phyloP scores from a whole-genome alignment of 1,140 invertebrate species.

The Cydia amplana region DNA sequence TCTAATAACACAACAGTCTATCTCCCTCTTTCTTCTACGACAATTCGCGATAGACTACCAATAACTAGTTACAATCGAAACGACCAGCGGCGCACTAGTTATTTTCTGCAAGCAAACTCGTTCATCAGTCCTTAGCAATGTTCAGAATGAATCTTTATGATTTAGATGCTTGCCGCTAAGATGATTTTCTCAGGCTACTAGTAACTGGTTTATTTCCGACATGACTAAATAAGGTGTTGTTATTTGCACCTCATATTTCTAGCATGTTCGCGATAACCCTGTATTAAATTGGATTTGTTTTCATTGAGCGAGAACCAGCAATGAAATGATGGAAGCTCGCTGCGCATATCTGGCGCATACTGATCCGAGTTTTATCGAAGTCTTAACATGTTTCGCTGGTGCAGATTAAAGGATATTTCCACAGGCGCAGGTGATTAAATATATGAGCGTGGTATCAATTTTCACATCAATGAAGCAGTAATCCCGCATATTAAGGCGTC shows the following conservation, averaged over 20 bases:
- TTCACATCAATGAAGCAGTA: constrained; percentile 48
- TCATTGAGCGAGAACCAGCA: constrained; percentile 20
- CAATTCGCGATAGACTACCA: constrained; percentile 41
- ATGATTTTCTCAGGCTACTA: constrained; percentile 68
- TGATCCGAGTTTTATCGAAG: constrained; percentile 23
- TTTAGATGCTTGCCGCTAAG: constrained; percentile 57
- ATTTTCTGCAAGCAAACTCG: constrained; percentile 43
- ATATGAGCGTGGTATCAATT: constrained; percentile 39
- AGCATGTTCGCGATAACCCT: constrained; percentile 30
- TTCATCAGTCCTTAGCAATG: constrained; percentile 52
- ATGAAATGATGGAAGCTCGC: constrained; percentile 6
- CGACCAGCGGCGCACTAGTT: constrained; percentile 34
- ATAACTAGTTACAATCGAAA: constrained; percentile 35
- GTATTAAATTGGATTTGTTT: constrained; percentile 27
- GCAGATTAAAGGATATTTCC: constrained; percentile 32
- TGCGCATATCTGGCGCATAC: background rate
- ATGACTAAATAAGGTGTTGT: constrained; percentile 66
- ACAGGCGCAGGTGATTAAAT: constrained; percentile 42
- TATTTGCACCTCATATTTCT: constrained; percentile 64
- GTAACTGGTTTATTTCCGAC: constrained; percentile 66
- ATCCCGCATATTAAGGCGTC: constrained; percentile 39
- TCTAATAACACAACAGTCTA: constrained; percentile 47
- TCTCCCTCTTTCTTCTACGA: constrained; percentile 42
- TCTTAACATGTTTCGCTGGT: constrained; percentile 24
- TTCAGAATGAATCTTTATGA: constrained; percentile 63